Conservation (phyloP, 37 sponge, comb jelly and placozoan species). For the Theonella swinhoei region DNA sequence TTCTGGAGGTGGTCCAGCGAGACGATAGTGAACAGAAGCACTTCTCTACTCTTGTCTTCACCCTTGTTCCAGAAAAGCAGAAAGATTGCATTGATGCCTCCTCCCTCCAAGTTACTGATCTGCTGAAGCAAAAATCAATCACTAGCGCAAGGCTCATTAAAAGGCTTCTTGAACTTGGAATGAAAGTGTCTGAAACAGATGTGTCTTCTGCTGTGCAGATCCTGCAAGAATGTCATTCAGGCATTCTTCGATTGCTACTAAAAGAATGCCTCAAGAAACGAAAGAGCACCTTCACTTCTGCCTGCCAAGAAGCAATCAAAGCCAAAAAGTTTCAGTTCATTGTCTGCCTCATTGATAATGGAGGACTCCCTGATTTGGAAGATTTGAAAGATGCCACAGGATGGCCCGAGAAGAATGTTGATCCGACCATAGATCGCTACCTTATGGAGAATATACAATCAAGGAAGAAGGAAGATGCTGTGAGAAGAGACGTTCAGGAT, state of each 20-base stretch:
- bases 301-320: constrained; percentile 21
- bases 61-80: not conserved
- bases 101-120: not conserved
- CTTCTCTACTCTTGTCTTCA: not conserved
- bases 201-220: not conserved
- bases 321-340: constrained; percentile 17
- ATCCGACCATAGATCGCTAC: constrained; percentile 19
- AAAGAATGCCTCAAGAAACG: not conserved
- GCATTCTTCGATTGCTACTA: not conserved
- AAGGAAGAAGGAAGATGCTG: not conserved
- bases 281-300: not conserved
- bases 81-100: not conserved
- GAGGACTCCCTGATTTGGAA: constrained; percentile 16
- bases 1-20: not conserved
- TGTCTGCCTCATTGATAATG: constrained; percentile 27
- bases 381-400: not conserved
- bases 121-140: not conserved
- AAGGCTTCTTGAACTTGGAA: constrained; percentile 1
- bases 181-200: not conserved
- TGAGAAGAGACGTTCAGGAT: not conserved
- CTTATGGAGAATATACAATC: not conserved
- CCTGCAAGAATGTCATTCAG: not conserved
- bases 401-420: not conserved
- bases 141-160: not conserved
- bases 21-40: not conserved